Conservation (phyloP, 2,113 vertebrate genomes). For the Sarotherodon lohbergeri region DNA sequence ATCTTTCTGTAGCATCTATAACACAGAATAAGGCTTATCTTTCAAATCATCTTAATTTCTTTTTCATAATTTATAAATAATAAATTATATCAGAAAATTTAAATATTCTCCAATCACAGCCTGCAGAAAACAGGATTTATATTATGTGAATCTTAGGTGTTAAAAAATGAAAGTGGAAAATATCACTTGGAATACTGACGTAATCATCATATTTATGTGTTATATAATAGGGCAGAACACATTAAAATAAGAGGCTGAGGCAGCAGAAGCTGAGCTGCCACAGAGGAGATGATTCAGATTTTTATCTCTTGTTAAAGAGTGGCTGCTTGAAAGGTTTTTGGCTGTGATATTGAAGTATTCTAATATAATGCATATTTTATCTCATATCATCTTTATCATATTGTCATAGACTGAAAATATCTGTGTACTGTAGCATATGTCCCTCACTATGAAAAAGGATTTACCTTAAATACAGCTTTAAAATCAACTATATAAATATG, state of each 20-base stretch:
- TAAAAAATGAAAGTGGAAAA: conserved; percentile 30
- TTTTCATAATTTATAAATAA: not conserved
- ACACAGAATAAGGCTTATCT: not conserved
- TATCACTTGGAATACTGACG: conserved; percentile 37
- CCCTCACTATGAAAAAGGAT: not conserved
- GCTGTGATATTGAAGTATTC: not conserved
- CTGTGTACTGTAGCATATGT: not conserved
- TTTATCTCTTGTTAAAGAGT: not conserved
- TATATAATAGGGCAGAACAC: conserved; percentile 48
- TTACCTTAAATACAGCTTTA: not conserved
- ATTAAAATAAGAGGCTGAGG: conserved; percentile 42
- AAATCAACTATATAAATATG: not conserved
- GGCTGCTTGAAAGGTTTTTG: conserved; percentile 12
- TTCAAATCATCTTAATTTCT: not conserved
- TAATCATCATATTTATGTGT: conserved; percentile 47
- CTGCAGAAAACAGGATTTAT: not conserved
- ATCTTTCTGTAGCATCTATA: not conserved
- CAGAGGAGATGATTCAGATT: conserved; percentile 35
- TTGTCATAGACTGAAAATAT: not conserved
- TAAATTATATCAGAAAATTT: not conserved
- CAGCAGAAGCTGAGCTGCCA: conserved; percentile 20
- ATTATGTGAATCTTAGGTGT: not conserved
- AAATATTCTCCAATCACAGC: not conserved
- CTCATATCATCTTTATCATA: not conserved
- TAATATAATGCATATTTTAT: not conserved